phyloP scores from a whole-genome alignment of 2,888 invertebrate genomes.

The Tinea trinotella region DNA sequence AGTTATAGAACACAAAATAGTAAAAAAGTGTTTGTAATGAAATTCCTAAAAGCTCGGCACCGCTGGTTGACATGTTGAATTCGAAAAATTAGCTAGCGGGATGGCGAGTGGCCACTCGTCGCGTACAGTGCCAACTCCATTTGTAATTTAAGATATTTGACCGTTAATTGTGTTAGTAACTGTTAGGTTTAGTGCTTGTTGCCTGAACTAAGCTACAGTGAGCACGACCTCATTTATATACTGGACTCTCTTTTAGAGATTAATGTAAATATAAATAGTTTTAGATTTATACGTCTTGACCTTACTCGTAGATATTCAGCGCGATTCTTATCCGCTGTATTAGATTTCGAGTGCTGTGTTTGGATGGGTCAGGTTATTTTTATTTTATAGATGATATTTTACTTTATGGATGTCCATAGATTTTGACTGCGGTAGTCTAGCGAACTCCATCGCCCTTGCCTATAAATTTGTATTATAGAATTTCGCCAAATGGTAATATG shows the following conservation, averaged over 20 bases:
- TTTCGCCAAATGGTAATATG: slow-evolving; percentile 47
- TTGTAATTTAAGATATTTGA: slow-evolving; percentile 64
- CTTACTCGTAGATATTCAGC: slow-evolving; percentile 22
- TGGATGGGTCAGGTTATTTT: slow-evolving; percentile 64
- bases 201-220: slow-evolving; percentile 39
- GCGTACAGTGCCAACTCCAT: slow-evolving; percentile 56
- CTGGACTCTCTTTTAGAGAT: slow-evolving; percentile 31
- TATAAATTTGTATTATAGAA: slow-evolving; percentile 58
- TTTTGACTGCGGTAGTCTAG: slow-evolving; percentile 58
- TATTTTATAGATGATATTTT: slow-evolving; percentile 48
- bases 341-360: slow-evolving; percentile 54
- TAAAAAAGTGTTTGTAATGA: neutral
- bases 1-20: neutral
- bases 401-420: slow-evolving; percentile 56
- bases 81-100: slow-evolving; percentile 57
- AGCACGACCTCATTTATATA: slow-evolving; percentile 6
- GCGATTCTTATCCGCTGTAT: slow-evolving; percentile 37
- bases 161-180: slow-evolving; percentile 61
- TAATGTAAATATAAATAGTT: slow-evolving; percentile 52
- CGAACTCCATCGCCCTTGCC: slow-evolving; percentile 49
- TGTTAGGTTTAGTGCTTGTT: slow-evolving; percentile 63
- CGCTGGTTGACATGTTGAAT: slow-evolving; percentile 42
- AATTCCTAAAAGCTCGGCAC: slow-evolving; percentile 20
- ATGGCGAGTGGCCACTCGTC: slow-evolving; percentile 54
- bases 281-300: slow-evolving; percentile 16